A percentile compares a stretch with the other conserved stretches of the same genome.
Conservation (phyloP, 2,888 invertebrate genomes). For the Mechanitis messenoides region DNA sequence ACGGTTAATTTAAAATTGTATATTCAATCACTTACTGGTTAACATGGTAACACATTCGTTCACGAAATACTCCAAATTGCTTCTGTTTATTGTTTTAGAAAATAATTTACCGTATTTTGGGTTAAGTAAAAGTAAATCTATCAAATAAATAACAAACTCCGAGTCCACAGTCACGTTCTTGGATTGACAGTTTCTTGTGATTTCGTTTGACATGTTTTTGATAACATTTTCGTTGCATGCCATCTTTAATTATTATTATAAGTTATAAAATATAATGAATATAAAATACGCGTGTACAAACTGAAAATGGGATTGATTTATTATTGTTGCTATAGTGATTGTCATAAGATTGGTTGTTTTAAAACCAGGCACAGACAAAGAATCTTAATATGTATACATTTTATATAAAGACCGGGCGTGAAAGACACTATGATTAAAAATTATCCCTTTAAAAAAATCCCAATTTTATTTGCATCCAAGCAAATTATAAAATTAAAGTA, state of each 20-base stretch:
- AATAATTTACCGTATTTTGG: conserved; percentile 75
- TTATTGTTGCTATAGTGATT: conserved; percentile 29
- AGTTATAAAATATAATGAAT: conserved; percentile 10
- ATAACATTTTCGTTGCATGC: conserved; percentile 69
- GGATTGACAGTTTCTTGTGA: conserved; percentile 70
- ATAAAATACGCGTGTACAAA: background rate
- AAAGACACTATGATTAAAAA: too few relatives aligned
- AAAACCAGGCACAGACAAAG: too few relatives aligned
- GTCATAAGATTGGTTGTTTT: background rate
- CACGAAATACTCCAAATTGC: conserved; percentile 72
- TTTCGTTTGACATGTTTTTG: conserved; percentile 77
- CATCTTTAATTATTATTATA: conserved; percentile 38
- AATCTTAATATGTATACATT: too few relatives aligned
- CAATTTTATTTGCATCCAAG: too few relatives aligned
- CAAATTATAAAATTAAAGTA: too few relatives aligned
- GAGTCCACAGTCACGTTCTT: conserved; percentile 59
- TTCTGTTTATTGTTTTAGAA: conserved; percentile 61
- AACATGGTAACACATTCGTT: conserved; percentile 69
- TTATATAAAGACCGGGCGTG: too few relatives aligned
- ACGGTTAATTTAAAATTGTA: background rate
- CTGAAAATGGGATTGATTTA: conserved; percentile 10
- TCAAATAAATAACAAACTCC: conserved; percentile 71
- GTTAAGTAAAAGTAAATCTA: conserved; percentile 72
- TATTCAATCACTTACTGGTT: conserved; percentile 49
- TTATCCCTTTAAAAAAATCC: too few relatives aligned